Evolutionary conservation across 2,888 invertebrate genomes (phyloP).

Genomic region (Cepaea hortensis): DNA sequence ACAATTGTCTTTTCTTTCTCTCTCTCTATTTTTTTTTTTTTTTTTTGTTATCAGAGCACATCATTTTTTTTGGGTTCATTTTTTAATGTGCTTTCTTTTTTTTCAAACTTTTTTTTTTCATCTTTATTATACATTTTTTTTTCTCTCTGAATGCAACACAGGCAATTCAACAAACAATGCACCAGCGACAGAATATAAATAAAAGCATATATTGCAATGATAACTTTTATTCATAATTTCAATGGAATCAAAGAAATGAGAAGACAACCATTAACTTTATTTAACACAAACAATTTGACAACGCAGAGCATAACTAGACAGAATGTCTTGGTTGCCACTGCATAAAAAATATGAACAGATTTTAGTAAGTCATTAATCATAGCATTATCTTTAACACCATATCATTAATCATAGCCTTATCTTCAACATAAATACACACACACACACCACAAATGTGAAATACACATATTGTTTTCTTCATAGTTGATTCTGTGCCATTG

Average conservation of each 20-base stretch:
- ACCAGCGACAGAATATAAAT: conserved; percentile 1
- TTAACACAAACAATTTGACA: neutral
- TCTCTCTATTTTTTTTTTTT: neutral
- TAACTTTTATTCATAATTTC: conserved; percentile 9
- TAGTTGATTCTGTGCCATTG: too few species aligned
- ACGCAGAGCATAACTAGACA: too few species aligned
- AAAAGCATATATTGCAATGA: neutral
- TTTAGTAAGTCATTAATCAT: too few species aligned
- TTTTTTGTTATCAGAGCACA: neutral
- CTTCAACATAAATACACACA: too few species aligned
- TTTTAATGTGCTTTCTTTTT: conserved; percentile 47
- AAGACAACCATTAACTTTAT: neutral
- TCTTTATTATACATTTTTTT: conserved; percentile 37
- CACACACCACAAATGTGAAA: too few species aligned
- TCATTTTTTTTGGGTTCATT: conserved; percentile 44
- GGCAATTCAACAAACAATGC: conserved; percentile 26
- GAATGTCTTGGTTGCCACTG: too few species aligned
- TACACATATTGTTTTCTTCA: too few species aligned
- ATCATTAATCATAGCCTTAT: too few species aligned
- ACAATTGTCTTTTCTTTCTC: neutral
- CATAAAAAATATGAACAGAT: too few species aligned
- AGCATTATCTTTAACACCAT: too few species aligned
- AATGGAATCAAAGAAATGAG: conserved; percentile 10
- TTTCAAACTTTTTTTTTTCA: conserved; percentile 26
- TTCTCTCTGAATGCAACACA: conserved; percentile 24